A percentile compares a stretch with the other conserved stretches of the same genome.
Evolutionary conservation across 2,888 invertebrate genomes (phyloP).

Genomic region (Gari tellinella): DNA sequence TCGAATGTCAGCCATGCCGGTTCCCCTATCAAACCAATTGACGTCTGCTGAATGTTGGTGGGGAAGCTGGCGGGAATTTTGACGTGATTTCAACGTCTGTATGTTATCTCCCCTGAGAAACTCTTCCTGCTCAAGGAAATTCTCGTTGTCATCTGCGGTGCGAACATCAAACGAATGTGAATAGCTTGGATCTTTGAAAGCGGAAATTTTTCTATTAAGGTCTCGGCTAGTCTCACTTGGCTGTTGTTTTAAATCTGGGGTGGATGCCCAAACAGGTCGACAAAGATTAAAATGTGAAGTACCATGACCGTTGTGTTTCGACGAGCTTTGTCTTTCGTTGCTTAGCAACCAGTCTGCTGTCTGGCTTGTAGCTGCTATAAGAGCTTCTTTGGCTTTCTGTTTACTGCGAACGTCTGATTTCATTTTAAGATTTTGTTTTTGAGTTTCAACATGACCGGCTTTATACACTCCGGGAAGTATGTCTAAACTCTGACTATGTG

Average conservation of each 20-base stretch:
- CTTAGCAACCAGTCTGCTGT: conserved; percentile 55
- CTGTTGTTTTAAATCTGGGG: conserved; percentile 38
- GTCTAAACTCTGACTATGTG: no score
- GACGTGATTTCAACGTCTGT: neutral
- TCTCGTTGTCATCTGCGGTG: neutral
- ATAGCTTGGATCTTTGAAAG: neutral
- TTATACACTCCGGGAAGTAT: no score
- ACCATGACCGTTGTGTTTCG: neutral
- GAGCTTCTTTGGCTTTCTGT: conserved; percentile 38
- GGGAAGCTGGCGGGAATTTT: neutral
- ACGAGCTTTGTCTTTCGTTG: conserved; percentile 16
- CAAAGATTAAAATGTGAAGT: conserved; percentile 9
- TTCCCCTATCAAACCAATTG: conserved; percentile 1
- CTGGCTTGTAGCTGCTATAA: conserved; percentile 42
- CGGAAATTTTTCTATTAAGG: neutral
- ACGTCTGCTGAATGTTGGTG: neutral
- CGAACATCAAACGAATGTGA: conserved; percentile 8
- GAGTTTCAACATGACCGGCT: no score
- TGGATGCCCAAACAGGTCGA: conserved; percentile 43
- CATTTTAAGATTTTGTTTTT: no score
- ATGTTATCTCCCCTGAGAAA: neutral
- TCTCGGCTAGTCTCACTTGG: neutral
- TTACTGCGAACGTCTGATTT: conserved; percentile 26
- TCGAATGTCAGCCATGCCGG: conserved; percentile 2
- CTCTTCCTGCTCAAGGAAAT: neutral